Conservation (phyloP, 2,113 vertebrate genomes). For the Oryzias celebensis region DNA sequence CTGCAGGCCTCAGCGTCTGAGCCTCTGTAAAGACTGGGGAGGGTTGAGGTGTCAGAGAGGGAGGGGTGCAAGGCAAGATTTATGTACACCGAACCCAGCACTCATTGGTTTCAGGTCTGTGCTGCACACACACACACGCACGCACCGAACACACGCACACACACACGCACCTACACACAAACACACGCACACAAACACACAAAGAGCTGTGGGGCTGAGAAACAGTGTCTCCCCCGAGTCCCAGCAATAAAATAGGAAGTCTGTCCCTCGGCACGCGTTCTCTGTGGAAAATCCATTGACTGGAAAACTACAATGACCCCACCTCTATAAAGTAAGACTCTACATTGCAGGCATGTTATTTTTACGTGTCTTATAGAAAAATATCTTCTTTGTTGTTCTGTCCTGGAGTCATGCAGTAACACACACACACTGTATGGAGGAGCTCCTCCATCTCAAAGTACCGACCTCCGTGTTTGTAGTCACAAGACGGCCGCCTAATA, state of each 20-base stretch:
- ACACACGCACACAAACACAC: constrained; percentile 16
- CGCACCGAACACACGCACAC: constrained; percentile 17
- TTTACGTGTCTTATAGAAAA: neutral
- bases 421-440: neutral
- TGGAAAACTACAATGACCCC: constrained; percentile 57
- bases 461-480: constrained; percentile 61
- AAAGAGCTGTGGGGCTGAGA: constrained; percentile 40
- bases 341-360: constrained; percentile 25
- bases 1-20: constrained; percentile 35
- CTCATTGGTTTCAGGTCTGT: constrained; percentile 56
- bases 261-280: constrained; percentile 54
- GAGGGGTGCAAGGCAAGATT: constrained; percentile 58
- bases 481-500: constrained; percentile 70
- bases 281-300: constrained; percentile 60
- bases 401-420: no score
- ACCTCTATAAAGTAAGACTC: constrained; percentile 37
- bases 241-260: constrained; percentile 66
- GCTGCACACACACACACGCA: constrained; percentile 37
- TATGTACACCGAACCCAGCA: constrained; percentile 53
- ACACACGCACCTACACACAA: constrained; percentile 32
- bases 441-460: constrained; percentile 44
- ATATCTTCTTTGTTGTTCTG: neutral
- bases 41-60: constrained; percentile 36
- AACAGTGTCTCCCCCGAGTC: constrained; percentile 60
- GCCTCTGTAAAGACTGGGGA: constrained; percentile 50